phyloP scores from a whole-genome alignment of 2,797 vertebrate species.

The Xenopus petersii region DNA sequence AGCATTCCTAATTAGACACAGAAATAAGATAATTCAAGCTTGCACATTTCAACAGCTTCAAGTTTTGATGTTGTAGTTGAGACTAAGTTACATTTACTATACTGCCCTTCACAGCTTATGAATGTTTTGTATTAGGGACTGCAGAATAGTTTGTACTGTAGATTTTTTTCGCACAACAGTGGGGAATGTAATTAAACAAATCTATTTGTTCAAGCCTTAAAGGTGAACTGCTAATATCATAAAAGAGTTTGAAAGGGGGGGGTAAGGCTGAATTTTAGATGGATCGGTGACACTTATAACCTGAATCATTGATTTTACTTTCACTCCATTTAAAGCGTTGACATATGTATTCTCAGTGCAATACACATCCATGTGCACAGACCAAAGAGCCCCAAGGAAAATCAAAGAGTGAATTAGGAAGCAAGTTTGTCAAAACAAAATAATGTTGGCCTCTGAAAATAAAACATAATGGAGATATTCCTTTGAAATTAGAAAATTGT shows the following conservation, averaged over 20 bases:
- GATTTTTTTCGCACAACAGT: neutral
- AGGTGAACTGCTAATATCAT: neutral
- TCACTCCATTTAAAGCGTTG: slow-evolving; percentile 16
- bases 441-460: neutral
- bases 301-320: slow-evolving; percentile 28
- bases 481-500: neutral
- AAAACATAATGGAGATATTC: neutral
- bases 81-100: too few species aligned
- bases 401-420: slow-evolving; percentile 12
- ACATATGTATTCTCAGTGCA: slow-evolving; percentile 17
- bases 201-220: neutral
- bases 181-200: neutral
- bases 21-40: too few species aligned
- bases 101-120: too few species aligned
- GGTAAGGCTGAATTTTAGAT: slow-evolving; percentile 5
- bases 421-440: slow-evolving; percentile 16
- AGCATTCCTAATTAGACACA: too few species aligned
- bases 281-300: slow-evolving; percentile 35
- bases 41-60: too few species aligned
- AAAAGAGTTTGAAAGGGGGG: neutral
- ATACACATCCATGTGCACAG: neutral
- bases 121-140: too few species aligned
- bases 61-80: too few species aligned
- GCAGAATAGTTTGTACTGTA: too few species aligned
- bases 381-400: slow-evolving; percentile 3